Conservation (phyloP, 2,888 invertebrate genomes). For the Diachrysia chrysitis region DNA sequence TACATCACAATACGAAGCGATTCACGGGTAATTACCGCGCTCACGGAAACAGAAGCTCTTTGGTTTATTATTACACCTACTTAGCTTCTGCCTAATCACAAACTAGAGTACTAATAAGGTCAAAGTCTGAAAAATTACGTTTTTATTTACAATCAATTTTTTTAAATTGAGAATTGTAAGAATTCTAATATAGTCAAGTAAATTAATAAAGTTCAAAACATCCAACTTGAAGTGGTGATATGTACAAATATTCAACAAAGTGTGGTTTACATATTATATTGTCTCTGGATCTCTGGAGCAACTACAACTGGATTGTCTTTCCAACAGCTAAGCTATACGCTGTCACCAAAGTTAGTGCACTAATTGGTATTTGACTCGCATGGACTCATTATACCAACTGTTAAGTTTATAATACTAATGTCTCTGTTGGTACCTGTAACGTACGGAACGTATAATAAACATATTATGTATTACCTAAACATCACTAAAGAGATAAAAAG, state of each 20-base stretch:
- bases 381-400: background rate
- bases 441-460: too few species aligned
- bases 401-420: background rate
- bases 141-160: too few species aligned
- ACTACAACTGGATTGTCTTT: background rate
- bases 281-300: background rate
- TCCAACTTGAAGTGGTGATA: too few species aligned
- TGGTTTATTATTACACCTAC: slow-evolving; percentile 10
- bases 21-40: slow-evolving; percentile 31
- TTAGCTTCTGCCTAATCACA: background rate
- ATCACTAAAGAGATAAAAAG: too few species aligned
- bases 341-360: background rate
- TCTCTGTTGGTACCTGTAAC: too few species aligned
- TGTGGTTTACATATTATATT: background rate
- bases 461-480: too few species aligned
- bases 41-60: slow-evolving; percentile 14
- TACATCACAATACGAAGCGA: slow-evolving; percentile 34
- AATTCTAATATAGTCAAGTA: too few species aligned
- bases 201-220: too few species aligned
- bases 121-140: too few species aligned
- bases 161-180: too few species aligned
- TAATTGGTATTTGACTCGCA: background rate
- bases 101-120: background rate
- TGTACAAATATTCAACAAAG: background rate
- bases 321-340: background rate